Base-by-base conservation (phyloP, 2,888 invertebrate genomes). In the Mechanitis mazaeus region DNA sequence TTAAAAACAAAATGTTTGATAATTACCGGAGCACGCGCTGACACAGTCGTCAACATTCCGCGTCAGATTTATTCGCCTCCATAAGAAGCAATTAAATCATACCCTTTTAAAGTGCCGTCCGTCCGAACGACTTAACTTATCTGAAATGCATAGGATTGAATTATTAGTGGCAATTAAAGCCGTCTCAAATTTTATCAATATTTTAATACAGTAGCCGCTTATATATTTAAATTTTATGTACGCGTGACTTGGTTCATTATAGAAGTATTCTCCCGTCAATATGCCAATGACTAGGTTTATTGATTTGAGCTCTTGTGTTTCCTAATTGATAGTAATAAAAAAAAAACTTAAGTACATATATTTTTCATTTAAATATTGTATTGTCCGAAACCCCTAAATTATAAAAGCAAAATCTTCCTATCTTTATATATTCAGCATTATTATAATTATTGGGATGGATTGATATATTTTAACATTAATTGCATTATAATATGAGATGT, bases 171-270 rank as follows among this genome's bases (percentile, higher is more conserved):
- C 84, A 83, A 82, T 85, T 86, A 87, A 81, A 81, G 75, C 83
- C 79, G 76, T 81, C 80, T 78, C 81, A 82, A 84, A 86, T 84
- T 85, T 85, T 87, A 89, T 89, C 88, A 86, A 87, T 87, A 85
- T 85, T 85, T 86, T 85, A 87, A 87, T 85, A 87, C 89, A 81
- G 89, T 87, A 90, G 89, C 88, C 73, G 77, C 80, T 85, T 81
- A 83, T 79, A 72, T 78, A 86, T 87, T 87, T 77, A 85, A 87
- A 88, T 88, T 85, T 83, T 80, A 83, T 84, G 80, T 80, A 81
- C 83, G 86, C 88, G 80, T 87, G 84, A 84, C 84, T 87, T 81
- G 76, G 81, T 80, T 84, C 81, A 80, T 85, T 85, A 87, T 76
- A 80, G 76, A 81, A 79, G 79, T 81, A 80, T 75, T 79, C 74